A percentile compares a stretch with the other conserved stretches of the same genome.
phyloP scores from a whole-genome alignment of 2,113 vertebrate genomes.

The Tinamus guttatus region DNA sequence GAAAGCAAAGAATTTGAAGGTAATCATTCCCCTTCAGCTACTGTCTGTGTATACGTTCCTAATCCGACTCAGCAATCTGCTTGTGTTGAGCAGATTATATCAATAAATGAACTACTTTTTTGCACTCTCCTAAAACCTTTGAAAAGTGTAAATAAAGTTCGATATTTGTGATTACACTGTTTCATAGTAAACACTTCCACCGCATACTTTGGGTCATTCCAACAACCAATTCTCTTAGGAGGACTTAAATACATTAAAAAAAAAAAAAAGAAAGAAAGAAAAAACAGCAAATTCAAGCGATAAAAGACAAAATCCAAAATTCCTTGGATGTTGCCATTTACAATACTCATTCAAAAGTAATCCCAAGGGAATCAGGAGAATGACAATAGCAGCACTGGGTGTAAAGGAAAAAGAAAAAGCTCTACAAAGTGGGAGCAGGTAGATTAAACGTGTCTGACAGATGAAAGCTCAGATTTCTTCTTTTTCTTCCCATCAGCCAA shows the following conservation, averaged over 20 bases:
- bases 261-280: too few relatives aligned
- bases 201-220: neutral
- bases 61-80: conserved; percentile 22
- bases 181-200: neutral
- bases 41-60: conserved; percentile 17
- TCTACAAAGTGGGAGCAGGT: neutral
- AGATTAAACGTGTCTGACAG: neutral
- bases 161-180: neutral
- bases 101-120: neutral
- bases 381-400: neutral
- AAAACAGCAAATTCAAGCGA: neutral
- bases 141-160: neutral
- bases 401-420: neutral
- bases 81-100: neutral
- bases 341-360: neutral
- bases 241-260: neutral
- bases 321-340: neutral
- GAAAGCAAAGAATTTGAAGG: neutral
- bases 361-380: neutral
- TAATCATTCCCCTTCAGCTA: neutral
- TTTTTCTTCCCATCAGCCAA: conserved; percentile 80
- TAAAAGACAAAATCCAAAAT: neutral
- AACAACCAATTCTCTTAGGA: neutral
- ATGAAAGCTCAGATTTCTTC: neutral
- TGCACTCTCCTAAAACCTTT: neutral